phyloP scores from a whole-genome alignment of 2,888 invertebrate genomes.

The Coenonympha glycerion region DNA sequence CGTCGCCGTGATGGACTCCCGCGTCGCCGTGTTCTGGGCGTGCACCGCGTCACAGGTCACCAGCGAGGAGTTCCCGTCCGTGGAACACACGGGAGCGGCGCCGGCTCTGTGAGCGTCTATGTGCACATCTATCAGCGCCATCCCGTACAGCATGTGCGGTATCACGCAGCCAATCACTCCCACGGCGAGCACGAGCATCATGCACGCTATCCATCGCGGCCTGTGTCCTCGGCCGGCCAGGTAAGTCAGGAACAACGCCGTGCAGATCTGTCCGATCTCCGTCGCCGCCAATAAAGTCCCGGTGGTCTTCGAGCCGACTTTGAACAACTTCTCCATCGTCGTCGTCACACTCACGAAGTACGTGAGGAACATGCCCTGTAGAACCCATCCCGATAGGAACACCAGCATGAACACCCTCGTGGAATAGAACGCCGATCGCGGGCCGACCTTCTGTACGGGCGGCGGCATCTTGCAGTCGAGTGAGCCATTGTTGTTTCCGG shows the following conservation, averaged over 20 bases:
- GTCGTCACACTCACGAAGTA: conserved; percentile 96
- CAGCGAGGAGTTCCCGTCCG: conserved; percentile 40
- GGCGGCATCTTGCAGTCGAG: conserved; percentile 85
- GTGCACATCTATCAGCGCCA: conserved; percentile 77
- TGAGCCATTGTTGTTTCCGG: conserved; percentile 81
- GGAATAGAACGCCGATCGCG: conserved; percentile 84
- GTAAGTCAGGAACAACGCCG: conserved; percentile 90
- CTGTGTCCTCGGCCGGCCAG: conserved; percentile 94
- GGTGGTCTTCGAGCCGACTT: conserved; percentile 93
- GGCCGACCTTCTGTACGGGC: conserved; percentile 65
- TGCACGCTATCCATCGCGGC: conserved; percentile 95
- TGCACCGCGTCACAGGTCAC: conserved; percentile 77
- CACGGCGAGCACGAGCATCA: conserved; percentile 91
- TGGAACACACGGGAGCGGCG: conserved; percentile 52
- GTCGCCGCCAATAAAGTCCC: conserved; percentile 93
- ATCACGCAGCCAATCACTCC: conserved; percentile 90
- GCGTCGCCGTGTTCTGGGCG: conserved; percentile 79
- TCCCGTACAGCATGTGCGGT: conserved; percentile 90
- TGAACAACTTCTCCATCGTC: conserved; percentile 93
- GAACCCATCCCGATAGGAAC: conserved; percentile 90
- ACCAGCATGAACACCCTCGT: conserved; percentile 92
- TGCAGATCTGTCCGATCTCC: conserved; percentile 94
- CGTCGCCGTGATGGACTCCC: conserved; percentile 85
- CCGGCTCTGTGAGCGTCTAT: conserved; percentile 52
- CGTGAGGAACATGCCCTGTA: conserved; percentile 94